These are phyloP conservation scores for Polydrusus cervinus DNA, from an alignment of 2,888 invertebrate genomes.

Conservation along the genomic window DNA sequence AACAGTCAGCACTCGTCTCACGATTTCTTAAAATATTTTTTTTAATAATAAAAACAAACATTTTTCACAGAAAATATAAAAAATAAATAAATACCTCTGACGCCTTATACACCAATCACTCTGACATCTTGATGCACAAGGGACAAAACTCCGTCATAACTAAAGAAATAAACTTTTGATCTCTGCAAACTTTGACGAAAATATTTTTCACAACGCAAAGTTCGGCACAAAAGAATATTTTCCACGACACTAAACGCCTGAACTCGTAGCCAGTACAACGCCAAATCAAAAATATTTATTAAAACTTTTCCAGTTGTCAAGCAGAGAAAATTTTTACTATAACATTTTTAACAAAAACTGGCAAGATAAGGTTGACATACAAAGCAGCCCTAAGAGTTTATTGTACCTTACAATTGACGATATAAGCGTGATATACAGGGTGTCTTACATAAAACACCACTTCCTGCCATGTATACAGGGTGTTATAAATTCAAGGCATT, in stretches of 20 bases:
- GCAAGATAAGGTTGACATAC: conserved; percentile 19
- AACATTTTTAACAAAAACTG: conserved; percentile 4
- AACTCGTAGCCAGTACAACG: background rate
- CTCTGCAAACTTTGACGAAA: conserved; percentile 23
- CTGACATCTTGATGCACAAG: conserved; percentile 1
- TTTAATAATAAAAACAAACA: background rate
- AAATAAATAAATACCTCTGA: conserved; percentile 8
- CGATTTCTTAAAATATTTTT: background rate
- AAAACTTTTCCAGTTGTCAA: conserved; percentile 23
- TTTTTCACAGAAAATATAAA: conserved; percentile 2
- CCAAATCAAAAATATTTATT: conserved; percentile 23
- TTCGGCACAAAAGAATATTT: conserved; percentile 23
- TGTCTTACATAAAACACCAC: conserved; percentile 65
- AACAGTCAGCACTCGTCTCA: too few species aligned
- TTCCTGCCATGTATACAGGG: background rate
- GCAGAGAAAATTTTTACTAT: conserved; percentile 6
- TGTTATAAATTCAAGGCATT: too few species aligned
- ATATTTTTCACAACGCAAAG: conserved; percentile 19
- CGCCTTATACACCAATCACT: conserved; percentile 7
- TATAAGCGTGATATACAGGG: conserved; percentile 63
- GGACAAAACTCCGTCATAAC: conserved; percentile 33
- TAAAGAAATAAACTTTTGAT: conserved; percentile 33
- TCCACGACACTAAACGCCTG: conserved; percentile 16
- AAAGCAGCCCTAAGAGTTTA: conserved; percentile 58
- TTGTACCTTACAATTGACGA: conserved; percentile 69